Evolutionary conservation across 2,797 vertebrate genomes (phyloP), one percentile per base, ranked within the genome.

Genomic region (Clarias fuscus): DNA sequence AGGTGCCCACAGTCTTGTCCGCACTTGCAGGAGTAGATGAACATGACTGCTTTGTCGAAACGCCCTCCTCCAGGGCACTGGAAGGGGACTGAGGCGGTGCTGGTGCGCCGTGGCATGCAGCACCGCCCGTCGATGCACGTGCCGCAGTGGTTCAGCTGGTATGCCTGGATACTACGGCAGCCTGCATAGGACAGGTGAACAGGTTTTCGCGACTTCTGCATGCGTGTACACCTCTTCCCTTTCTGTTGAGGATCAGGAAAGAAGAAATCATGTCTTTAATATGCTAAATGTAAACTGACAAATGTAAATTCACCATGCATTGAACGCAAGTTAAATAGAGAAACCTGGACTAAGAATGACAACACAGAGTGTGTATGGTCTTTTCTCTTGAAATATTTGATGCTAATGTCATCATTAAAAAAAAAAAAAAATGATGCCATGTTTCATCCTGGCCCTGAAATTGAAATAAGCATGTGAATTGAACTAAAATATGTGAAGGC

Each of bases 21-120:
- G 88, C 96, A 96, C 90, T 96, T 95, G 93, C 96, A 96, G 61
- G 95, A 95, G 88, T 94, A 94, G 89, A 96, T 93, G 89, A 96
- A 95, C 94, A 96, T 96, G 85, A 96, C 92, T 0, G 93, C 92
- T 59, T 93, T 89, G 88, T 88, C 92, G 86, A 96, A 94, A 81
- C 87, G 92, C n/a, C 93, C 94, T 2, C 95, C 94, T 0, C 94
- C 93, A 0, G 93, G 91, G 86, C 96, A 96, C 86, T 88, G 86
- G 33, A 96, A 96, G 81, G 89, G 87, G 75, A 96, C 94, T 0
- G 90, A 87, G 86, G 93, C 91, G 0, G 95, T 96, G 30, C 93
- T 94, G 0, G 95, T 95, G 70, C 92, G 94, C 1, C 93, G 93
- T 0, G 95, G 95, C 0, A 93, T 91, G 90, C 96, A 96, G 92